Evolutionary conservation across 2,888 invertebrate species (phyloP).

Genomic region (Synergus umbraculus): DNA sequence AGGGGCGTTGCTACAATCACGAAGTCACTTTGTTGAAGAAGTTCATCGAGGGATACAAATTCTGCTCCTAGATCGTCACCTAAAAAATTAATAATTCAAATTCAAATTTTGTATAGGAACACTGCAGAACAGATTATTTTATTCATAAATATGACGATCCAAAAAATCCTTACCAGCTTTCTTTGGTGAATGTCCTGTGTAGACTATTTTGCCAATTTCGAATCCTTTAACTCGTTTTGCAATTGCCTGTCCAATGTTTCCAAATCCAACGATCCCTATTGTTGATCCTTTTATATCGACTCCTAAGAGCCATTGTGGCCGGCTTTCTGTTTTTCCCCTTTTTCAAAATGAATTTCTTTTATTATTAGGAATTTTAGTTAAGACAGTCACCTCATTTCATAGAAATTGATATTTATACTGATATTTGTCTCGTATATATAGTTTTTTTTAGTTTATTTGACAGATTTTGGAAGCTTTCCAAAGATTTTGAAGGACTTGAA

Average conservation of each 20-base stretch:
- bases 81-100: constrained; percentile 44
- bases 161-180: constrained; percentile 59
- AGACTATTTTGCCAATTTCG: constrained; percentile 84
- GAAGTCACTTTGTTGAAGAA: constrained; percentile 86
- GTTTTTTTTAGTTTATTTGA: too few relatives aligned
- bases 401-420: too few relatives aligned
- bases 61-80: constrained; percentile 80
- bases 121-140: neutral
- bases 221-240: constrained; percentile 86
- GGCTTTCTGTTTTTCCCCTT: neutral
- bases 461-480: too few relatives aligned
- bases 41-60: constrained; percentile 83
- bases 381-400: too few relatives aligned
- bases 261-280: constrained; percentile 91
- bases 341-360: neutral
- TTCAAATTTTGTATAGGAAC: neutral
- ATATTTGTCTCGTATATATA: too few relatives aligned
- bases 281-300: constrained; percentile 87
- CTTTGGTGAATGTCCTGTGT: constrained; percentile 82
- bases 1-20: constrained; percentile 85
- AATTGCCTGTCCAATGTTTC: constrained; percentile 87
- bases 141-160: neutral
- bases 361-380: too few relatives aligned
- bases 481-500: too few relatives aligned
- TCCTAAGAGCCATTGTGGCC: constrained; percentile 85